Evolutionary conservation across 2,888 invertebrate genomes (phyloP).

Genomic region (Agrochola macilenta): DNA sequence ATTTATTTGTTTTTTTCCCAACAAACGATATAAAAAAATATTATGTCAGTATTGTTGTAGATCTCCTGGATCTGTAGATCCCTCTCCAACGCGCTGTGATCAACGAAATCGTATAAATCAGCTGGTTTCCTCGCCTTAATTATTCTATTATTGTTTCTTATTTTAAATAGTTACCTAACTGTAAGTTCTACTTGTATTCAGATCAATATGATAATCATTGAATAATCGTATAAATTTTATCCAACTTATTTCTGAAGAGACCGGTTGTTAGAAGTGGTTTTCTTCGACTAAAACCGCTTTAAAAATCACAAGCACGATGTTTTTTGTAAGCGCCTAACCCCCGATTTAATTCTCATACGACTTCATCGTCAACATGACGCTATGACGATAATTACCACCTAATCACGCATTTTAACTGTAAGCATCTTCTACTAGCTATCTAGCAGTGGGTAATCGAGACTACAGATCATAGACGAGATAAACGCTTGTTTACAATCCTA

Average conservation of each 20-base stretch:
- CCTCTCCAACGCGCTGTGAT: neutral
- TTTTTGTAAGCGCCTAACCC: neutral
- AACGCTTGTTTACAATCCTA: constrained; percentile 36
- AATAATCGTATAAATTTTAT: constrained; percentile 2
- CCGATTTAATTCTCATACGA: constrained; percentile 14
- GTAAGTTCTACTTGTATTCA: constrained; percentile 2
- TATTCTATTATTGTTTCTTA: no score
- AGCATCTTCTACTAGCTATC: constrained; percentile 4
- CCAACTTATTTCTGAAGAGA: constrained; percentile 8
- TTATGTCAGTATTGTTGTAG: neutral
- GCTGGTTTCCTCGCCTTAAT: neutral
- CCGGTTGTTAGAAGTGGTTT: constrained; percentile 3
- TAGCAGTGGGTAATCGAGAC: constrained; percentile 17
- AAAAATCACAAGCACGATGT: neutral
- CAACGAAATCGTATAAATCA: neutral
- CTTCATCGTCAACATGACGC: constrained; percentile 9
- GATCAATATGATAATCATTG: constrained; percentile 12
- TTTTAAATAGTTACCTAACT: neutral
- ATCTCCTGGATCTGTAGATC: no score
- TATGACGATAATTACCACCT: constrained; percentile 22
- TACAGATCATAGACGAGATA: constrained; percentile 31
- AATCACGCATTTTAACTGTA: constrained; percentile 10
- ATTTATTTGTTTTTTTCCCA: no score
- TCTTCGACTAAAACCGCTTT: constrained; percentile 1
- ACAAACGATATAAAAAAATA: no score